These are phyloP conservation scores for Poeciliopsis turneri DNA, from an alignment of 2,797 vertebrate genomes.

Conservation along the genomic window DNA sequence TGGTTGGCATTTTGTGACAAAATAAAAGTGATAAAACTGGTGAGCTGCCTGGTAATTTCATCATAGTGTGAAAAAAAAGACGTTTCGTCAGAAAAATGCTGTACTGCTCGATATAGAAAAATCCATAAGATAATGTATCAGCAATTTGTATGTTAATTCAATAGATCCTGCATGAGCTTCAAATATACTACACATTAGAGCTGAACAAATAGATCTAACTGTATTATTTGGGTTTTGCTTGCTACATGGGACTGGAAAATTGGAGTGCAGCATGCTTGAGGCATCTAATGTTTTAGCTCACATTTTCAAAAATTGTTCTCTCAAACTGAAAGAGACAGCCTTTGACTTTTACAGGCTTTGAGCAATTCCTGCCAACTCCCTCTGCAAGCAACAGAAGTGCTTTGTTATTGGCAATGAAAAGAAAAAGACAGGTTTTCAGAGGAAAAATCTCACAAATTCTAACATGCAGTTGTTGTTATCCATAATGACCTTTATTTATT, in stretches of 20 bases:
- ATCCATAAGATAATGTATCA: slow-evolving; percentile 71
- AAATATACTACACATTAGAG: slow-evolving; percentile 71
- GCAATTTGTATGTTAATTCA: slow-evolving; percentile 79
- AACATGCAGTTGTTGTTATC: slow-evolving; percentile 25
- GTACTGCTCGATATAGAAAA: slow-evolving; percentile 61
- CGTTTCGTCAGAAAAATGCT: slow-evolving; percentile 58
- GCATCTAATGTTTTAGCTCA: slow-evolving; percentile 64
- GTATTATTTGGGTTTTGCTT: slow-evolving; percentile 55
- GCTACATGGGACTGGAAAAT: slow-evolving; percentile 51
- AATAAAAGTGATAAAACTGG: slow-evolving; percentile 69
- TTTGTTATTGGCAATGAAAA: slow-evolving; percentile 46
- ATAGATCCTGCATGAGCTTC: slow-evolving; percentile 57
- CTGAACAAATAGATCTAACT: slow-evolving; percentile 71
- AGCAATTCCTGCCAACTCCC: slow-evolving; percentile 58
- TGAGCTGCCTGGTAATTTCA: slow-evolving; percentile 71
- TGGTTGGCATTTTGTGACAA: slow-evolving; percentile 66
- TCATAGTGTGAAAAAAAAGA: slow-evolving; percentile 54
- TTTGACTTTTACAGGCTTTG: slow-evolving; percentile 73
- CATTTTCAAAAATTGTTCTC: slow-evolving; percentile 65
- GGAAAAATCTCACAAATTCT: slow-evolving; percentile 40
- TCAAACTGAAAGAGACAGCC: slow-evolving; percentile 67
- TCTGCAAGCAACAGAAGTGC: slow-evolving; percentile 52
- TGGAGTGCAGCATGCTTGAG: slow-evolving; percentile 64
- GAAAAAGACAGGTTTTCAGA: slow-evolving; percentile 39
- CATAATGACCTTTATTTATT: slow-evolving; percentile 31